These are phyloP conservation scores for Silurus aristotelis DNA, from an alignment of 2,797 vertebrate genomes.

Conservation along the genomic window DNA sequence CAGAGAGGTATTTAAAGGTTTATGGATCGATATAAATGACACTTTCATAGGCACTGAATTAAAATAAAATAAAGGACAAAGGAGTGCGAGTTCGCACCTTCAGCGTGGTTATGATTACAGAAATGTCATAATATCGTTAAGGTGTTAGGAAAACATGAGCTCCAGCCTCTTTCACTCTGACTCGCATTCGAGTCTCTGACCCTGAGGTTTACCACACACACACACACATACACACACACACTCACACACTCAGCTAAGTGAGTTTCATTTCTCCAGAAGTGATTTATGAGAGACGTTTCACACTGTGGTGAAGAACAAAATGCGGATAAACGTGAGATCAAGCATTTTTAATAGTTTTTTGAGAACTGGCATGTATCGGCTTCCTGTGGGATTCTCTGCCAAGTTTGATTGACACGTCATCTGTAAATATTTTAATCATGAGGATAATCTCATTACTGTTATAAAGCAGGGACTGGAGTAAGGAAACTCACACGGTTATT, in stretches of 20 bases:
- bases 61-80: background rate
- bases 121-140: background rate
- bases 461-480: too few relatives aligned
- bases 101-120: background rate
- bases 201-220: background rate
- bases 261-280: conserved; percentile 10
- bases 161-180: background rate
- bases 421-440: background rate
- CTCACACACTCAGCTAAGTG: background rate
- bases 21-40: background rate
- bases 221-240: background rate
- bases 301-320: background rate
- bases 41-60: background rate
- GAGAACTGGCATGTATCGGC: too few relatives aligned
- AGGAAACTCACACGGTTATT: too few relatives aligned
- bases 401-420: background rate
- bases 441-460: background rate
- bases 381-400: too few relatives aligned
- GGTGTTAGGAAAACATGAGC: conserved; percentile 4
- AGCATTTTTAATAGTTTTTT: too few relatives aligned
- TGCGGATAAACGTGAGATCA: background rate
- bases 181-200: background rate
- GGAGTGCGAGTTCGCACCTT: background rate
- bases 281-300: background rate
- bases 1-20: too few relatives aligned